phyloP scores from a whole-genome alignment of 2,888 invertebrate species.

The Phlogophora meticulosa region DNA sequence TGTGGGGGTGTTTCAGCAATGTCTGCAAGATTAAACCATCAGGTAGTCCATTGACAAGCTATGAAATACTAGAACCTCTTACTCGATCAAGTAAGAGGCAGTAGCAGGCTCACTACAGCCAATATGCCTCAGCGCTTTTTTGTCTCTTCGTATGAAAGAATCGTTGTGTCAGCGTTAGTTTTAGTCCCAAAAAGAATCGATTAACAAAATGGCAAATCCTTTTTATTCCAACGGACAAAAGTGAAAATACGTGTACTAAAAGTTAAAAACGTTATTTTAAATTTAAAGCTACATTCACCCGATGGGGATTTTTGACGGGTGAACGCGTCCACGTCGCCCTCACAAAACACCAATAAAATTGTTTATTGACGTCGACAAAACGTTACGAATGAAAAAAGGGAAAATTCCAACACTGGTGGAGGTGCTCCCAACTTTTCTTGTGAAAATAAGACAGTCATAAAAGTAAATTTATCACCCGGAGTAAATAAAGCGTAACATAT shows the following conservation, averaged over 20 bases:
- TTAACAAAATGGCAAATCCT: neutral
- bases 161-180: neutral
- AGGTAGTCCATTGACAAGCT: too few species aligned
- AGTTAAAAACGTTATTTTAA: conserved; percentile 48
- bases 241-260: conserved; percentile 47
- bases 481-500: conserved; percentile 88
- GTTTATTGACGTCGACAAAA: conserved; percentile 80
- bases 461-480: conserved; percentile 85
- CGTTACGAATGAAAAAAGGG: conserved; percentile 73
- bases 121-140: too few species aligned
- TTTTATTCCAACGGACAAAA: conserved; percentile 25
- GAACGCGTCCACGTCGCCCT: conserved; percentile 58
- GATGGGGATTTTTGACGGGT: conserved; percentile 55
- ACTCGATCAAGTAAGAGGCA: too few species aligned
- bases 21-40: too few species aligned
- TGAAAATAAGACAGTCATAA: conserved; percentile 88
- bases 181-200: neutral
- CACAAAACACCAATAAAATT: conserved; percentile 81
- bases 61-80: too few species aligned
- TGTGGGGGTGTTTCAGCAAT: too few species aligned
- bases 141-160: too few species aligned
- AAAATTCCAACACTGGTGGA: conserved; percentile 75
- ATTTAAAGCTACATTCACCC: conserved; percentile 49
- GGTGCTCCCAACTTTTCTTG: conserved; percentile 76
- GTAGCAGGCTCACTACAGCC: too few species aligned